Percentiles rank a stretch among this genome's conserved stretches.
Evolutionary conservation across 2,113 vertebrate genomes (phyloP).

Genomic region (Martes martes): DNA sequence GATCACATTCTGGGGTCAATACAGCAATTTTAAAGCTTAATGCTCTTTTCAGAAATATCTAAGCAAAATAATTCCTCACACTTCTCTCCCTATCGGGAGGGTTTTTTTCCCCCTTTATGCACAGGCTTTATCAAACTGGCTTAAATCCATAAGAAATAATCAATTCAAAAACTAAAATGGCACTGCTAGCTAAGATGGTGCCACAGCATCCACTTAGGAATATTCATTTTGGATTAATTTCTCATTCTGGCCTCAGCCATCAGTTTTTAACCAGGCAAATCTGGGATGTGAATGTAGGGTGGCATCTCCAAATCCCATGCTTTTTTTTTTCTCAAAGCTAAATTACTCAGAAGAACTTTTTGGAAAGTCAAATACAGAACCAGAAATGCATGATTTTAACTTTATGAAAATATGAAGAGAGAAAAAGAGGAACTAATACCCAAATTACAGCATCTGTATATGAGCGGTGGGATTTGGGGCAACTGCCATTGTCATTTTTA

Average conservation of each 20-base stretch:
- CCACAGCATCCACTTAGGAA: background rate
- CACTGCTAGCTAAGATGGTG: background rate
- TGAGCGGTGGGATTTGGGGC: background rate
- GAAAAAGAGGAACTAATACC: background rate
- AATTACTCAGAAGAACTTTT: background rate
- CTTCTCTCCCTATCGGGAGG: background rate
- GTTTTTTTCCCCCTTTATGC: background rate
- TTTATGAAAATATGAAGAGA: background rate
- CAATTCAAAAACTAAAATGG: background rate
- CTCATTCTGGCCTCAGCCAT: background rate
- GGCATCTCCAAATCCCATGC: background rate
- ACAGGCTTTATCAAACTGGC: background rate
- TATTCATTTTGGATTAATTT: background rate
- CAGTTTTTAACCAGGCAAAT: background rate
- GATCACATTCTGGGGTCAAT: background rate
- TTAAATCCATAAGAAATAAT: background rate
- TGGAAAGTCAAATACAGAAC: background rate
- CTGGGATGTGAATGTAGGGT: background rate
- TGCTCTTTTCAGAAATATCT: background rate
- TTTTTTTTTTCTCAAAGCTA: background rate
- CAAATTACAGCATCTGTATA: background rate
- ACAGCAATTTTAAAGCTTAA: background rate
- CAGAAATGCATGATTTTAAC: background rate
- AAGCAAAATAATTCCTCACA: background rate
- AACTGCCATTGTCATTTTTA: background rate